Evolutionary conservation across 2,113 vertebrate species (phyloP).

Genomic region (Oxyura jamaicensis): DNA sequence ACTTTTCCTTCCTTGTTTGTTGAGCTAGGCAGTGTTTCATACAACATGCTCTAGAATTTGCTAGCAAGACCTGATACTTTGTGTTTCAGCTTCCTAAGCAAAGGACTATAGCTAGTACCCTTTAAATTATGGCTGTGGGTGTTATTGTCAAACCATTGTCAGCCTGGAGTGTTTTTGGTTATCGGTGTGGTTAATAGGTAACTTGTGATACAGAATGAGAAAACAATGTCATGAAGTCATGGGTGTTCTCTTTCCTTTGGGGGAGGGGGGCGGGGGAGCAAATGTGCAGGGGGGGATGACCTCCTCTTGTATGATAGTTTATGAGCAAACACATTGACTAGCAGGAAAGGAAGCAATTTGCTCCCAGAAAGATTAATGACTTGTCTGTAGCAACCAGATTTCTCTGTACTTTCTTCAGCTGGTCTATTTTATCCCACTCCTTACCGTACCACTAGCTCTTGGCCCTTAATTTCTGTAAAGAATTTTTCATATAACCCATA

Average conservation of each 20-base stretch:
- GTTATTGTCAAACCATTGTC: neutral
- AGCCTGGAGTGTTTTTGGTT: neutral
- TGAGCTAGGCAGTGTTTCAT: neutral
- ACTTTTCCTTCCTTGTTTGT: fast-evolving
- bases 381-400: neutral
- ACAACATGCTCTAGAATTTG: neutral
- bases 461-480: neutral
- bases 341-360: neutral
- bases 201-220: neutral
- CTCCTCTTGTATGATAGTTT: neutral
- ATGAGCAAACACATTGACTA: neutral
- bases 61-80: neutral
- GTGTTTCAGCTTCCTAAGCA: neutral
- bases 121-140: neutral
- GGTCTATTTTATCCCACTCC: neutral
- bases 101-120: neutral
- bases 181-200: fast-evolving
- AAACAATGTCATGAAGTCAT: neutral
- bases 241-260: neutral
- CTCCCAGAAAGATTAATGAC: neutral
- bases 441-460: neutral
- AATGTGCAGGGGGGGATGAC: neutral
- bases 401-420: neutral
- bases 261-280: too few species aligned
- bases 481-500: neutral